A percentile compares a stretch with the other conserved stretches of the same genome.
phyloP scores from a whole-genome alignment of 2,113 vertebrate genomes.

The Scomber colias region DNA sequence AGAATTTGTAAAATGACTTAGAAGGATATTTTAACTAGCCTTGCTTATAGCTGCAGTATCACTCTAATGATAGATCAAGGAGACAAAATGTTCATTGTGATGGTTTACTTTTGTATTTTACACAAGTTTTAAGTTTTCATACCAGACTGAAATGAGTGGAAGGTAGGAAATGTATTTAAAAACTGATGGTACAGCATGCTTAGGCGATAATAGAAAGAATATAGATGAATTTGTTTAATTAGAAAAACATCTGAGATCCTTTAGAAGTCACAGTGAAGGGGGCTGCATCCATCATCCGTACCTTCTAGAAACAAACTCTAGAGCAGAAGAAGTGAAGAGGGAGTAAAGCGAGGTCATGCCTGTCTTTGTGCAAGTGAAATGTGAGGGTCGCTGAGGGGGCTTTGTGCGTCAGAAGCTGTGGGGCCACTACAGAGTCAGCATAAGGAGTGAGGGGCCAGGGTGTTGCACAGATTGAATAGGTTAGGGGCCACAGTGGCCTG shows the following conservation, averaged over 20 bases:
- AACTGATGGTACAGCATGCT: background rate
- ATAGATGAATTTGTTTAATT: background rate
- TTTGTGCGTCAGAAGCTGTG: slow-evolving; percentile 61
- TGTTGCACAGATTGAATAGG: slow-evolving; percentile 64
- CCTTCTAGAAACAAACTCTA: slow-evolving; percentile 33
- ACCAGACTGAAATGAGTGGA: no score
- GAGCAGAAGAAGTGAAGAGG: slow-evolving; percentile 10
- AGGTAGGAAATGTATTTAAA: background rate
- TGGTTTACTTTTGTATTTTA: background rate
- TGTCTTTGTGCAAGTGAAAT: slow-evolving; percentile 69
- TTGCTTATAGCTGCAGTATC: no score
- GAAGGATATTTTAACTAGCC: no score
- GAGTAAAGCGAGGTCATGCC: slow-evolving; percentile 32
- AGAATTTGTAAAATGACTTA: no score
- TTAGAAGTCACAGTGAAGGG: background rate
- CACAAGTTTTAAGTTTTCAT: background rate
- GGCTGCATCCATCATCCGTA: slow-evolving; percentile 23
- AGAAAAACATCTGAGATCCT: no score
- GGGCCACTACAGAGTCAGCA: slow-evolving; percentile 54
- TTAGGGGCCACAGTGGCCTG: slow-evolving; percentile 64
- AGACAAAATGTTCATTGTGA: background rate
- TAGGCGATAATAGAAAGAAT: background rate
- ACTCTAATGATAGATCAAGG: no score
- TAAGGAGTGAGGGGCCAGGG: slow-evolving; percentile 43
- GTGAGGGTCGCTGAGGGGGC: slow-evolving; percentile 64